Conservation (phyloP, 2,113 vertebrate genomes). For the Chascanopsetta lugubris region DNA sequence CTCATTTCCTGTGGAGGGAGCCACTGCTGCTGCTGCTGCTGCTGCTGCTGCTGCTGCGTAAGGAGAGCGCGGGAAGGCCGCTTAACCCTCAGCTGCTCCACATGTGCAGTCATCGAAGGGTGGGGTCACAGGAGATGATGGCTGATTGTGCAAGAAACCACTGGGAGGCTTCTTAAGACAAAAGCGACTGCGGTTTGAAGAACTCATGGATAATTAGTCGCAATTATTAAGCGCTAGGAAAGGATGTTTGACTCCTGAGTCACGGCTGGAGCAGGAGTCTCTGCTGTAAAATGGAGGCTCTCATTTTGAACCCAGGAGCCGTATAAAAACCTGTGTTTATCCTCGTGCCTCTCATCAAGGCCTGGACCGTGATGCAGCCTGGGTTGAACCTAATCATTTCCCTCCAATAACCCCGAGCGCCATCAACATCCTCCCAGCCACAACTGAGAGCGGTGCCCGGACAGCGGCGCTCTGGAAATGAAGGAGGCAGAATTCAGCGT, state of each 20-base stretch:
- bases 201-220: not conserved
- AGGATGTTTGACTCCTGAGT: conserved; percentile 2
- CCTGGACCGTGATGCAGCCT: conserved; percentile 41
- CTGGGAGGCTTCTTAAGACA: not conserved
- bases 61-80: conserved; percentile 20
- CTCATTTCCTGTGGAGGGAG: conserved; percentile 68
- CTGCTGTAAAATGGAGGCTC: conserved; percentile 28
- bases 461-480: conserved; percentile 55
- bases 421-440: conserved; percentile 61
- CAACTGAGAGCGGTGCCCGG: conserved; percentile 63
- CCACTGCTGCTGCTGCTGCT: too few relatives aligned
- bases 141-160: conserved; percentile 16
- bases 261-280: conserved; percentile 5
- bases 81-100: conserved; percentile 40
- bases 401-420: conserved; percentile 50
- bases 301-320: conserved; percentile 30
- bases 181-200: not conserved
- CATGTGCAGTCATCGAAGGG: conserved; percentile 20
- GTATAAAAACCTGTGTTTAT: conserved; percentile 45
- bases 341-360: conserved; percentile 56
- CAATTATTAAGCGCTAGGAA: too few relatives aligned
- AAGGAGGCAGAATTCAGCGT: conserved; percentile 65
- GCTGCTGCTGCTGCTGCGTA: not conserved
- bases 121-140: conserved; percentile 2
- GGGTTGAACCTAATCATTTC: conserved; percentile 62